Evolutionary conservation across 2,797 vertebrate genomes (phyloP), one percentile per base, ranked within the genome.

Genomic region (Myotis vivesi): DNA sequence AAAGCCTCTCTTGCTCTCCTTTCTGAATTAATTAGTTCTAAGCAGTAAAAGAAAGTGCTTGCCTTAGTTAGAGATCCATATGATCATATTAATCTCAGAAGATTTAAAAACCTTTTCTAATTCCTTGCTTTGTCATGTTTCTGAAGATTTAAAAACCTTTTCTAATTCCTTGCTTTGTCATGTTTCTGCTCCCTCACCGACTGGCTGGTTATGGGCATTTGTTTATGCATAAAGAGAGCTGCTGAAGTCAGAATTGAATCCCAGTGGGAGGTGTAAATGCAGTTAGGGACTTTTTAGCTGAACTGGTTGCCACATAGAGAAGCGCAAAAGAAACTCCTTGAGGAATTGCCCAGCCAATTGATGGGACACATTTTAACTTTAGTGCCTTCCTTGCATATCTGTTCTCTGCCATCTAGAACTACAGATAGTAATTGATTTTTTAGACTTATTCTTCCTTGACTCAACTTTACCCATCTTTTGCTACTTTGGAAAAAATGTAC

Each of bases 91-190:
- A 96, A 97, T 97, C 95, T 92, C 77, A 1, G 95, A 94, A 95
- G 59, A 84, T 95, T 95, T 97, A 96, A 97, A 97, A 93, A 75
- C 64, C n/a, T 72, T 77, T 95, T 86, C 90, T 75, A 97, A 73
- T 71, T 97, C 49, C 41, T 96, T 88, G 66, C 62, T 89, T 83
- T 64, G 20, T 86, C 3, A 4, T 46, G 20, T 94, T 75, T 41
- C 36, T 53, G 6, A 94, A 95, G 59, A 84, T 95, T 95, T 97
- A 96, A 97, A 97, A 93, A 75, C 64, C n/a, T 72, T 77, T 95
- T 86, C 90, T 75, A 97, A 73, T 71, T 97, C 49, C 41, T 96
- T 88, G 66, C 62, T 89, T 83, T 64, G 20, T 86, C 3, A 4
- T 46, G 20, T 94, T 75, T 41, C 36, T 53, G 6, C 51, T 71